These are phyloP conservation scores for Sitobion miscanthi DNA, from an alignment of 1,140 invertebrate species.

Conservation along the genomic window DNA sequence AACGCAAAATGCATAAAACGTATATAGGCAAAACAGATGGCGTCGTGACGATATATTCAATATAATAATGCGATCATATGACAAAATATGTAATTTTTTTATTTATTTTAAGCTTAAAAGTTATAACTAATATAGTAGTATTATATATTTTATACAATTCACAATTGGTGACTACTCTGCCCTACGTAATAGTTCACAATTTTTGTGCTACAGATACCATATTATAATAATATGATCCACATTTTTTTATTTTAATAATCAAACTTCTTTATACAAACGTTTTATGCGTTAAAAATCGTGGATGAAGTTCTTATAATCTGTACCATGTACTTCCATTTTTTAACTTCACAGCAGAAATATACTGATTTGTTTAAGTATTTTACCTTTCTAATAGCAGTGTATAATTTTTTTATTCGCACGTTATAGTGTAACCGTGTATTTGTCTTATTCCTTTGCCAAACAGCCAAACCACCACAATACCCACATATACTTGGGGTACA, in stretches of 20 bases:
- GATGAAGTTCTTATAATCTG: neutral
- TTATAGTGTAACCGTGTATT: neutral
- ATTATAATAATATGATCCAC: neutral
- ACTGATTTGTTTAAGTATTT: neutral
- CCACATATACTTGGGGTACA: too few species aligned
- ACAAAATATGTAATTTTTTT: constrained; percentile 19
- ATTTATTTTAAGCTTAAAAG: constrained; percentile 18
- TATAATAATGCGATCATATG: neutral
- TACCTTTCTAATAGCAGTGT: neutral
- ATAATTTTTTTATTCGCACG: neutral
- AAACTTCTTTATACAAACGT: neutral
- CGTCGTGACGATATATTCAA: neutral
- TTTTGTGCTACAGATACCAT: too few species aligned
- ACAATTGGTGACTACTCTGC: neutral
- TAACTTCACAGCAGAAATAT: neutral
- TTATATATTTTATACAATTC: neutral
- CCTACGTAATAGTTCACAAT: neutral
- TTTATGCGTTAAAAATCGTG: neutral
- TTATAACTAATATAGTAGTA: neutral
- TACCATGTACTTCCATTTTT: neutral
- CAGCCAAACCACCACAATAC: neutral
- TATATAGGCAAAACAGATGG: neutral
- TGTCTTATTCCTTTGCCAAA: neutral
- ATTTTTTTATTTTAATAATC: neutral
- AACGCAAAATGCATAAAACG: constrained; percentile 17